These are phyloP conservation scores for Pterophyllum scalare DNA, from an alignment of 2,113 vertebrate species.

Conservation along the genomic window DNA sequence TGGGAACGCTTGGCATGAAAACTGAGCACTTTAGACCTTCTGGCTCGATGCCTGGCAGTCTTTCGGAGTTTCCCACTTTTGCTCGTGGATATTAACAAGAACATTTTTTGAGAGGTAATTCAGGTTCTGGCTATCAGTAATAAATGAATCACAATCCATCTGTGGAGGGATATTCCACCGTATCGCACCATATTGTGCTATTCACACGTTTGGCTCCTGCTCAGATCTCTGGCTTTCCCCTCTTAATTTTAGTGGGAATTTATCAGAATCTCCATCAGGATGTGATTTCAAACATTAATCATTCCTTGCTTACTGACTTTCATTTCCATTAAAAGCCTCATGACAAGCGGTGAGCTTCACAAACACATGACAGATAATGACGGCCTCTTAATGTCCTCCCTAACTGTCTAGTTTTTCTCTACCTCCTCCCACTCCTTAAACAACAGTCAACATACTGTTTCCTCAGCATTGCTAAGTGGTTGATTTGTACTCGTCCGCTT, in stretches of 20 bases:
- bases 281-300: slow-evolving; percentile 7
- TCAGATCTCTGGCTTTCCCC: not conserved
- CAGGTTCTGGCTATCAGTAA: not conserved
- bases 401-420: not conserved
- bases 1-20: not conserved
- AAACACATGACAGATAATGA: slow-evolving; percentile 2
- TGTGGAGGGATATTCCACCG: not conserved
- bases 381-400: not conserved
- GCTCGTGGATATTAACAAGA: too few relatives aligned
- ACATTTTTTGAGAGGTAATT: too few relatives aligned
- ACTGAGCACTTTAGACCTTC: not conserved
- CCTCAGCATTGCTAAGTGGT: slow-evolving; percentile 11
- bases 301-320: not conserved
- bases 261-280: not conserved
- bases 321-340: not conserved
- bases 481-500: not conserved
- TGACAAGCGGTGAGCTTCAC: not conserved
- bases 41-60: not conserved
- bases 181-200: not conserved
- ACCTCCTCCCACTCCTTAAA: not conserved
- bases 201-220: not conserved
- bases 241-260: slow-evolving; percentile 3
- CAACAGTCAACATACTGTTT: not conserved
- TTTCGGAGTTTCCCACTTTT: not conserved
- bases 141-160: not conserved